phyloP scores from a whole-genome alignment of 2,797 vertebrate species.

The Alcedo quadribrachys region DNA sequence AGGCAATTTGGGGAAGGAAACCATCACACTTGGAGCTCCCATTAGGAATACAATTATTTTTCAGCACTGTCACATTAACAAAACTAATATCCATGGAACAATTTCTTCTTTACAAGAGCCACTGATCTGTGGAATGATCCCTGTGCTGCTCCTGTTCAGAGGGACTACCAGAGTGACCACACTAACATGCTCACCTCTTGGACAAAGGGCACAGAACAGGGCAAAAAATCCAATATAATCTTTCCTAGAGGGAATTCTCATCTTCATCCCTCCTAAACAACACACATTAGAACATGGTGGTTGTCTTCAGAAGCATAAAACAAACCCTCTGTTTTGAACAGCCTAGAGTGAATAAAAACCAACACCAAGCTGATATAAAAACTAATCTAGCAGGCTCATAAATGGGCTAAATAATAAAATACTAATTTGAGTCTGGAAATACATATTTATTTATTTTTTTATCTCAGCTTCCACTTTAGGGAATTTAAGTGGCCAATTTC shows the following conservation, averaged over 20 bases:
- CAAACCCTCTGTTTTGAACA: neutral
- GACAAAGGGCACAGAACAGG: neutral
- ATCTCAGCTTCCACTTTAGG: neutral
- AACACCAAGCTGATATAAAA: neutral
- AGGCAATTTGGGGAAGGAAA: neutral
- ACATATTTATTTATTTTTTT: neutral
- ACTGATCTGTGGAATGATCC: neutral
- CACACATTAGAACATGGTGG: accelerated
- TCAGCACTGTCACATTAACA: neutral
- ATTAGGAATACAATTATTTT: neutral
- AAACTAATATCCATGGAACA: neutral
- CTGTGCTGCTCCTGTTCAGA: neutral
- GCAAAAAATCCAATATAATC: neutral
- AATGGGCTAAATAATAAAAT: neutral
- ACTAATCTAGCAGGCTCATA: neutral
- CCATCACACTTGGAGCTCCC: neutral
- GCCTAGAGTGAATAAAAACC: neutral
- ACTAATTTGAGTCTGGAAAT: neutral
- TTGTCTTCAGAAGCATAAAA: neutral
- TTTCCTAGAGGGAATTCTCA: neutral
- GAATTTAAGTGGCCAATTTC: conserved; percentile 17
- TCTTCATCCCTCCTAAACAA: neutral
- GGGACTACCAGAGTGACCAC: accelerated
- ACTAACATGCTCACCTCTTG: neutral
- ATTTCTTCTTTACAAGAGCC: conserved; percentile 15